These are phyloP conservation scores for Zalophus californianus DNA, from an alignment of 2,797 vertebrate genomes.

Conservation along the genomic window DNA sequence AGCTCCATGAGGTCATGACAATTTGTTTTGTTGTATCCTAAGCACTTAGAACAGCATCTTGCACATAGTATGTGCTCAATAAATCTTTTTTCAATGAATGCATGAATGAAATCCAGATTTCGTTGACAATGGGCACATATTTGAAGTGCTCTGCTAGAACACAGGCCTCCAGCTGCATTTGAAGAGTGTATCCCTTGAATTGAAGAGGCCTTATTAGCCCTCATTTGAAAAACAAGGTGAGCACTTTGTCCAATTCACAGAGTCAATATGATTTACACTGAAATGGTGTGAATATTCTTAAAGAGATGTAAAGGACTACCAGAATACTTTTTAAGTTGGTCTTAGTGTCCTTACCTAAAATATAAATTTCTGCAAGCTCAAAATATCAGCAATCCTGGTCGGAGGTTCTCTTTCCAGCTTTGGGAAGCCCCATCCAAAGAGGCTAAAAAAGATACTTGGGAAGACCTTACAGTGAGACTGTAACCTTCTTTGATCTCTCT, in stretches of 20 bases:
- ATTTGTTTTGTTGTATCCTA: background rate
- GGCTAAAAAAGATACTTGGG: background rate
- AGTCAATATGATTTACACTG: background rate
- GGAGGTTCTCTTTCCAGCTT: background rate
- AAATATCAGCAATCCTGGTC: background rate
- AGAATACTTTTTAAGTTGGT: background rate
- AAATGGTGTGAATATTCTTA: background rate
- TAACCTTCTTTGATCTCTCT: background rate
- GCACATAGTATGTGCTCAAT: background rate
- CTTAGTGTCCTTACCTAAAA: background rate
- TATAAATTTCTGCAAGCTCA: background rate
- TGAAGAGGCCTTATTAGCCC: background rate
- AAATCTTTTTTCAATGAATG: background rate
- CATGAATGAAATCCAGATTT: background rate
- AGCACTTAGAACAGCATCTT: background rate
- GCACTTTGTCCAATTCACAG: background rate
- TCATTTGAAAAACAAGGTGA: background rate
- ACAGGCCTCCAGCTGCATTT: background rate
- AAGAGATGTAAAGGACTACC: background rate
- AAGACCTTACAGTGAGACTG: background rate
- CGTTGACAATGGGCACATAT: background rate
- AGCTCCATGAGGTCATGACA: background rate
- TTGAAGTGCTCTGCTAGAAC: background rate
- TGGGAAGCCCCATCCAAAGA: background rate
- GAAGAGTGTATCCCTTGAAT: background rate